These are phyloP conservation scores for Platichthys flesus DNA, from an alignment of 2,113 vertebrate genomes.

Conservation along the genomic window DNA sequence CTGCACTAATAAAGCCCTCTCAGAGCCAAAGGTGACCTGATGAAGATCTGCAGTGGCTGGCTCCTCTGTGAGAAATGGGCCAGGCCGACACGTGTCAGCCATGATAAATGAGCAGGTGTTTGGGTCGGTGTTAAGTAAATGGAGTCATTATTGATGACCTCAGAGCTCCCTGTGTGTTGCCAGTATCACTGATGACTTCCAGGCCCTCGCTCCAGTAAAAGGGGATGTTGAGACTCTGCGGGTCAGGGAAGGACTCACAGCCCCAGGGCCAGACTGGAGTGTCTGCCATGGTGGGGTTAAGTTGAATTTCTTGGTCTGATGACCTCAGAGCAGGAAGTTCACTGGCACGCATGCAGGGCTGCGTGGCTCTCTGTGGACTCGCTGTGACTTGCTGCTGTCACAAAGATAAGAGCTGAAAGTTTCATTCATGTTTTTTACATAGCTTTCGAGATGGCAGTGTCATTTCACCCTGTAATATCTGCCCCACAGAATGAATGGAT, in stretches of 20 bases:
- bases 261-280: constrained; percentile 40
- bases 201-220: constrained; percentile 54
- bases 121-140: constrained; percentile 76
- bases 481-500: neutral
- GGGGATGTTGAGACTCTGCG: constrained; percentile 58
- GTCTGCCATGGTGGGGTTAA: constrained; percentile 54
- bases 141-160: constrained; percentile 77
- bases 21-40: constrained; percentile 66
- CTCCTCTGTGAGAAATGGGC: constrained; percentile 63
- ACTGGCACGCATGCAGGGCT: constrained; percentile 21
- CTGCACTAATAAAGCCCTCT: constrained; percentile 25
- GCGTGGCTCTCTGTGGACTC: constrained; percentile 12
- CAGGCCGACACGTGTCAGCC: constrained; percentile 67
- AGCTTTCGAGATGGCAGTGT: neutral
- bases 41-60: constrained; percentile 49
- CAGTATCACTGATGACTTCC: constrained; percentile 68
- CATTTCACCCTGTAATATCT: neutral
- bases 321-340: constrained; percentile 65
- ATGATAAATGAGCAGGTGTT: constrained; percentile 75
- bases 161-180: constrained; percentile 58
- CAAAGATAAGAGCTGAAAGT: neutral
- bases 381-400: constrained; percentile 11
- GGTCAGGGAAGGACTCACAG: constrained; percentile 54
- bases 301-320: constrained; percentile 43
- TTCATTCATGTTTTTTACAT: constrained; percentile 1